Evolutionary conservation across 2,797 vertebrate species (phyloP).

Genomic region (Microtus obscurus): DNA sequence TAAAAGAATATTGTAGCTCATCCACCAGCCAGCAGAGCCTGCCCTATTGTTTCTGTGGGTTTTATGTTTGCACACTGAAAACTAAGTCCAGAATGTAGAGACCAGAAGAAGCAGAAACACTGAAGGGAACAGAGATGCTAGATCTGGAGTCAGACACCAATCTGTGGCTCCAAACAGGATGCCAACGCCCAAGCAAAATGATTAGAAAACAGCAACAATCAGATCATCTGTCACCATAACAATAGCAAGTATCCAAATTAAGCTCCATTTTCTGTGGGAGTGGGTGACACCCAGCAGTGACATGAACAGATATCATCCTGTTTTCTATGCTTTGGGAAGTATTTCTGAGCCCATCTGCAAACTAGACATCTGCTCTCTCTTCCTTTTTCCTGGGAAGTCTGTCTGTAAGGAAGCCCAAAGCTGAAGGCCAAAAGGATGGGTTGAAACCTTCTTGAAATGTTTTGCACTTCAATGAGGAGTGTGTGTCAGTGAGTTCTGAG

Average conservation of each 20-base stretch:
- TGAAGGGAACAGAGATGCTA: neutral
- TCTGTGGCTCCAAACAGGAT: slow-evolving; percentile 47
- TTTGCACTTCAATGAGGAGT: neutral
- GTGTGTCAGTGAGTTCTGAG: neutral
- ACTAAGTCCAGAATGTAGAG: slow-evolving; percentile 11
- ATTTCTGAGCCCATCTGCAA: slow-evolving; percentile 72
- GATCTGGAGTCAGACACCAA: neutral
- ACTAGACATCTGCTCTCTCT: neutral
- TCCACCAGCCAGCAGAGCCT: neutral
- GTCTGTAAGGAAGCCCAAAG: slow-evolving; percentile 42
- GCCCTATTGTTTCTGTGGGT: neutral
- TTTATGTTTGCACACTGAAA: neutral
- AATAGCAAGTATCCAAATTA: slow-evolving; percentile 75
- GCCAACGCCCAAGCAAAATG: slow-evolving; percentile 38
- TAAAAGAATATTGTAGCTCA: neutral
- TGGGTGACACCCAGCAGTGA: neutral
- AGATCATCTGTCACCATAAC: slow-evolving; percentile 66
- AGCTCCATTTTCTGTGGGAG: neutral
- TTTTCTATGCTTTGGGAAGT: slow-evolving; percentile 64
- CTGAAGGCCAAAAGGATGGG: neutral
- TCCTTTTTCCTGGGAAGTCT: neutral
- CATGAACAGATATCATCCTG: slow-evolving; percentile 43
- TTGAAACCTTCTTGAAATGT: neutral
- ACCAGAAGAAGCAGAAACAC: neutral
- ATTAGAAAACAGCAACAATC: slow-evolving; percentile 71